Percentiles rank a stretch among this genome's conserved stretches.
phyloP scores from a whole-genome alignment of 1,140 invertebrate species.

The Aphaenogaster rudis region DNA sequence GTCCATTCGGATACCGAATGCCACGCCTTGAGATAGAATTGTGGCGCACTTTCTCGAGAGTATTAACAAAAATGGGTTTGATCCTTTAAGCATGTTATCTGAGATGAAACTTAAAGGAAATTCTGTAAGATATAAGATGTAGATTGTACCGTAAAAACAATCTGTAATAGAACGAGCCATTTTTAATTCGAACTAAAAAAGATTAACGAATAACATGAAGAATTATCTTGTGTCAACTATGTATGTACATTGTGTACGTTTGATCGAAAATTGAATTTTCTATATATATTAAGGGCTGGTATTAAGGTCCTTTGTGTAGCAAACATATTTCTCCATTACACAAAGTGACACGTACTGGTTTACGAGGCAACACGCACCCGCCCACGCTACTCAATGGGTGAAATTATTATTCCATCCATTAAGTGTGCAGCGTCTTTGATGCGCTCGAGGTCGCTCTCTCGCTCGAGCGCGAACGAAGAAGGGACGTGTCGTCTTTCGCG shows the following conservation, averaged over 20 bases:
- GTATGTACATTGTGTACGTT: too few species aligned
- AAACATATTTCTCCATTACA: constrained; percentile 29
- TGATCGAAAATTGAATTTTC: constrained; percentile 3
- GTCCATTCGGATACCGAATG: constrained; percentile 20
- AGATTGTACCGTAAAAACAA: neutral
- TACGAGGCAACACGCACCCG: neutral
- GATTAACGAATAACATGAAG: neutral
- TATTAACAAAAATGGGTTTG: constrained; percentile 22
- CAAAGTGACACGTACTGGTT: constrained; percentile 13
- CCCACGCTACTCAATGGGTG: neutral
- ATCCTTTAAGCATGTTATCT: constrained; percentile 5
- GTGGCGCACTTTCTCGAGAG: neutral
- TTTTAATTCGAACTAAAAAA: neutral
- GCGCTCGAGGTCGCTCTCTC: constrained; percentile 11
- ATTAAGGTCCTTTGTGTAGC: neutral
- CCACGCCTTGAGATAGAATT: neutral
- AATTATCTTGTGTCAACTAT: neutral
- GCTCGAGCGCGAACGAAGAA: constrained; percentile 18
- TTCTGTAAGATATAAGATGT: neutral
- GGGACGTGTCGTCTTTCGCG: constrained; percentile 23
- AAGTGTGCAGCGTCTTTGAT: constrained; percentile 44
- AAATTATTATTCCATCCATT: constrained; percentile 59
- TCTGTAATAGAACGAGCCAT: neutral
- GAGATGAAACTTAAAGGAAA: neutral
- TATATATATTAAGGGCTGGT: neutral